Percentiles rank a stretch among this genome's conserved stretches.
Evolutionary conservation across 1,140 invertebrate species (phyloP).

Genomic region (Holcopasites calliopsidis): DNA sequence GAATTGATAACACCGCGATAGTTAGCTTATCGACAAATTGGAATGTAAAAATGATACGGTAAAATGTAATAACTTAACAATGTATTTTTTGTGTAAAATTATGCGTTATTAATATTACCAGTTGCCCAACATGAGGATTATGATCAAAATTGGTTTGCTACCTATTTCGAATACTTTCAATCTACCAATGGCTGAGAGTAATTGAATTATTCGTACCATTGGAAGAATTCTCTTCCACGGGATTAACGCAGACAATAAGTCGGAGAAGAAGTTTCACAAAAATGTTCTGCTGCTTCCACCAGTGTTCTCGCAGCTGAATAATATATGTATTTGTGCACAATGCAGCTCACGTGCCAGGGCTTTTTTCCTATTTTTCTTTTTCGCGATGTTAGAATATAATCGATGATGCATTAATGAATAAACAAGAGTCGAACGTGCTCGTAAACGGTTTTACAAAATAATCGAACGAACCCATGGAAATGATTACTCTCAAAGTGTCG

Average conservation of each 20-base stretch:
- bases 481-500: not conserved
- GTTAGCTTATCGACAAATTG: not conserved
- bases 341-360: not conserved
- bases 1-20: conserved; percentile 38
- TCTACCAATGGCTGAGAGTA: too few species aligned
- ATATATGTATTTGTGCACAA: not conserved
- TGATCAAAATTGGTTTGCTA: too few species aligned
- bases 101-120: too few species aligned
- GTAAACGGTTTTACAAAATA: not conserved
- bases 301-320: not conserved
- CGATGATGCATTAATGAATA: too few species aligned
- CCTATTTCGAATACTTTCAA: too few species aligned
- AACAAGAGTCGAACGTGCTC: not conserved
- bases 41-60: too few species aligned
- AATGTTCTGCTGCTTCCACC: too few species aligned
- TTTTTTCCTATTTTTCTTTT: not conserved
- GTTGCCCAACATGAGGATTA: too few species aligned
- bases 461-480: not conserved
- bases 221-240: not conserved
- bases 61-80: too few species aligned
- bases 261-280: not conserved
- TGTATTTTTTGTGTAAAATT: too few species aligned
- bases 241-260: not conserved
- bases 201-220: too few species aligned
- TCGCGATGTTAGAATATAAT: too few species aligned